Evolutionary conservation across 2,888 invertebrate species (phyloP), one percentile per base, ranked within the genome.

Genomic region (Nemapogon koenigi): DNA sequence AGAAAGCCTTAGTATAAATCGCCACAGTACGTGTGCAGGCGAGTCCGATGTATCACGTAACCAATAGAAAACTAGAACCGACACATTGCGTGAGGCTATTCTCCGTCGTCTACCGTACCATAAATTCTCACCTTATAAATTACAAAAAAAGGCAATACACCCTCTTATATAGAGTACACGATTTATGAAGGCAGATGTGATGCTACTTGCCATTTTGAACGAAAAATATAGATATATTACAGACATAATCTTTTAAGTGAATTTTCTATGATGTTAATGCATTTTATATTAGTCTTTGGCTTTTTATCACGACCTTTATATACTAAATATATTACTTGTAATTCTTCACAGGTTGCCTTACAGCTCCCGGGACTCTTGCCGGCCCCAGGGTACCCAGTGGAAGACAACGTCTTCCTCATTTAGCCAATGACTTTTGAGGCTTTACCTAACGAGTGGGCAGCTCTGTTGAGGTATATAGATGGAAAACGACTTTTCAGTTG

Each of bases 121-220:
- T 68, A 68, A 67, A 69, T 69, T 57, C 55, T 53, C 53, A 57
- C 56, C 57, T 62, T 64, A 64, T 68, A 67, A 66, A 68, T 67
- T 64, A 63, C 55, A 65, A 61, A 61, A 63, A 57, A 63, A 60
- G 50, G 57, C 55, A 33, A 35, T 35, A 35, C 16, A 33, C 7
- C 16, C 33, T 19, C 33, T 33, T 33, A 19, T 19, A 31, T 31
- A 16, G 19, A 19, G 19, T 18, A 33, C 18, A 19, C 13, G 33
- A 17, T 22, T 22, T 22, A 7, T 22, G 6, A 22, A 22, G 10
- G 22, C 6, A 22, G 10, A 22, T 7, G 10, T 7, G 6, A 22
- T 7, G 10, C 4, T 22, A 22, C 10, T 22, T 22, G 6, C 22
- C 10, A 10, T 4, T 22, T 22, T 22, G 10, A 6, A 22, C 10